phyloP scores from a whole-genome alignment of 2,797 vertebrate genomes.

The Lepilemur septentrionalis region DNA sequence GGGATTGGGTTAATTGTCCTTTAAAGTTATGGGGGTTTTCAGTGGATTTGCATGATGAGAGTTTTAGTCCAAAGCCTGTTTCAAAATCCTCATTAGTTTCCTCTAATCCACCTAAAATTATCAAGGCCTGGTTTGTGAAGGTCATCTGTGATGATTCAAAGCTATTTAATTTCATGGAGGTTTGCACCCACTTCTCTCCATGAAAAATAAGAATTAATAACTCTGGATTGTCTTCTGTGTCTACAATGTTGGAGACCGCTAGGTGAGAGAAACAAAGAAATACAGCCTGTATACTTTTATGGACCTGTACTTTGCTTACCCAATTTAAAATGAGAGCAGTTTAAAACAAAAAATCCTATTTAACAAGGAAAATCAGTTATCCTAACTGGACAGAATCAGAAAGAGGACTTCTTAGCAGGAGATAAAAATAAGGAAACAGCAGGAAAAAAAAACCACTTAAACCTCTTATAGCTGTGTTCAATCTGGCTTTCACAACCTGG shows the following conservation, averaged over 20 bases:
- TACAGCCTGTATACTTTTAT: background rate
- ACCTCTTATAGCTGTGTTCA: slow-evolving; percentile 61
- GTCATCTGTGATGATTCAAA: slow-evolving; percentile 69
- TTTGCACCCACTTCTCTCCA: slow-evolving; percentile 31
- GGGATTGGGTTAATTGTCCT: slow-evolving; percentile 72
- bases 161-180: slow-evolving; percentile 66
- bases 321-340: background rate
- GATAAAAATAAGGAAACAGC: slow-evolving; percentile 76
- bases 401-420: slow-evolving; percentile 73
- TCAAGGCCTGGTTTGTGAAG: slow-evolving; percentile 79
- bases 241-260: background rate
- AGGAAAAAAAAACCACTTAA: background rate
- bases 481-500: slow-evolving; percentile 75
- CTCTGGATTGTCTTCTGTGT: background rate
- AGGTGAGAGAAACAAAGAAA: slow-evolving; percentile 69
- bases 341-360: background rate
- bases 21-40: slow-evolving; percentile 76
- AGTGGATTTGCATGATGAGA: slow-evolving; percentile 87
- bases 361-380: background rate
- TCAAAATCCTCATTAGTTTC: slow-evolving; percentile 85
- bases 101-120: slow-evolving; percentile 87
- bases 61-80: slow-evolving; percentile 86
- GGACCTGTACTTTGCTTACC: slow-evolving; percentile 19
- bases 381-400: slow-evolving; percentile 33
- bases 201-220: slow-evolving; percentile 19